Evolutionary conservation across 1,140 invertebrate genomes (phyloP), one percentile per base, ranked within the genome.

Genomic region (Lethrus apterus): DNA sequence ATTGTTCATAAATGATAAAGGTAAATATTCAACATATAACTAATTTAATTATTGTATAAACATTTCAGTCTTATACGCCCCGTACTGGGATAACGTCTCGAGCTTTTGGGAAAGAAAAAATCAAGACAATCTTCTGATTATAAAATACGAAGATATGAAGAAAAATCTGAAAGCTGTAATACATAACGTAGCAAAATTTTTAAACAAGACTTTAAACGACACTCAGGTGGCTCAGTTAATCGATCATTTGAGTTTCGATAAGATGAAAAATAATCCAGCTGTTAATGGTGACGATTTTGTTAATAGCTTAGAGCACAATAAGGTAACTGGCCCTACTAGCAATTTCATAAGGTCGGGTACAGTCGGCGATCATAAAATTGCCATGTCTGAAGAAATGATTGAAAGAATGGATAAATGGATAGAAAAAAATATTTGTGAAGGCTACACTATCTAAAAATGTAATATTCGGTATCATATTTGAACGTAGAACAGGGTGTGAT

Each of bases 141-240:
- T 92, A 17, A 89, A 80, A 51, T 94, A 87, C 57, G 89, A 93
- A 70, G 86, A 91, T 35, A 83, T 90, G 83, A 87, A 87, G 58
- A 64, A 75, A 58, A 77, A 90, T 66, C 69, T 85, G 45, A 67
- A 71, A 1, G 69, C 63, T 1, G 75, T 74, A 0, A 76, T 90
- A 2, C 67, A 70, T 11, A 79, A 75, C 57, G 82, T 88, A 10
- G 83, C 85, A 0, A 59, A 74, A 13, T 93, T 92, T 63, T 62
- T 94, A 4, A 73, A 74, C 0, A 85, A 85, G 63, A 60, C 63
- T 0, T 50, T 89, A 3, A 77, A 68, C 0, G 77, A 84, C 0
- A 70, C 80, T 10, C 72, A 88, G 43, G 65, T 87, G 1, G 64
- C 72, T 0, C 71, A 70, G n/a, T 69, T 93, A 0, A 75, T 75